Percentiles rank a stretch among this genome's conserved stretches.
Evolutionary conservation across 2,113 vertebrate species (phyloP).

Genomic region (Lethenteron reissneri): DNA sequence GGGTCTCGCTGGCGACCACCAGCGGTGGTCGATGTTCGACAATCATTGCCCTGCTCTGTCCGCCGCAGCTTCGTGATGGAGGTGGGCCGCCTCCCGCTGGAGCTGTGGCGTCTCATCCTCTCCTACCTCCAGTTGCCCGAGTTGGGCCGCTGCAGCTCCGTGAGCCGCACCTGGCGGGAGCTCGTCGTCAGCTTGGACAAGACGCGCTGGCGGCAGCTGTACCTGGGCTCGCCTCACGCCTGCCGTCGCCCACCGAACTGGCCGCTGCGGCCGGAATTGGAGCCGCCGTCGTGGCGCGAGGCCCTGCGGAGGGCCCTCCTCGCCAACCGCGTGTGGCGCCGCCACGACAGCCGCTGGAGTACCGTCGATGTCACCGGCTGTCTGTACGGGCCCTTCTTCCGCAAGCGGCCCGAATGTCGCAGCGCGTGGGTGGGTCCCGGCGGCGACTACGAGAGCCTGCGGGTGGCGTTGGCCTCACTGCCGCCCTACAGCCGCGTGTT

Average conservation of each 20-base stretch:
- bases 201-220: conserved; percentile 60
- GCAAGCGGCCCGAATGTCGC: conserved; percentile 33
- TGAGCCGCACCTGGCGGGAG: conserved; percentile 45
- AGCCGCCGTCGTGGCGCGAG: conserved; percentile 48
- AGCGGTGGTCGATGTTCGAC: no score
- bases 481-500: conserved; percentile 38
- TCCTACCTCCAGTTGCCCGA: conserved; percentile 46
- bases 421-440: conserved; percentile 31
- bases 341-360: conserved; percentile 19
- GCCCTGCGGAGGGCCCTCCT: conserved; percentile 44
- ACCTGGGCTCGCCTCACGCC: conserved; percentile 30
- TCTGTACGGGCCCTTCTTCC: conserved; percentile 31
- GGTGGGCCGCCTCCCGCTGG: conserved; percentile 28
- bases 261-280: conserved; percentile 37
- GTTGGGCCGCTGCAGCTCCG: conserved; percentile 51
- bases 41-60: no score
- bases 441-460: conserved; percentile 35
- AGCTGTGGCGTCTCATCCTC: conserved; percentile 54
- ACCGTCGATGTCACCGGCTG: conserved; percentile 40
- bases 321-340: conserved; percentile 46
- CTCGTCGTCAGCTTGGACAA: conserved; percentile 59
- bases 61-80: conserved; percentile 23
- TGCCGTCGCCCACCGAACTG: conserved; percentile 51
- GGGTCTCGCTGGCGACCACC: no score
- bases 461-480: conserved; percentile 32